Evolutionary conservation across 2,797 vertebrate genomes (phyloP).

Genomic region (Rhinogobio ventralis): DNA sequence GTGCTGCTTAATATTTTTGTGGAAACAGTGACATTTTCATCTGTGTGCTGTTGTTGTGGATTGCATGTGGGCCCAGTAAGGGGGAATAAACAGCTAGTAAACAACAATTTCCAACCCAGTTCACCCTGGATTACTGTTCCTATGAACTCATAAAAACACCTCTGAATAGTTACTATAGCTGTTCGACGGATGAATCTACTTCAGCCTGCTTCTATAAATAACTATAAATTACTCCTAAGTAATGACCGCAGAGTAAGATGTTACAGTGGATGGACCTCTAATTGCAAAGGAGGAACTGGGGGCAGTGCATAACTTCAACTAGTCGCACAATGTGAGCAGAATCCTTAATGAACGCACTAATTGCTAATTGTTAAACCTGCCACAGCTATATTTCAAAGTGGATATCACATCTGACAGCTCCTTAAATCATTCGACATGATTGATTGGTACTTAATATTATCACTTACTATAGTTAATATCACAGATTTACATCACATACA

Average conservation of each 20-base stretch:
- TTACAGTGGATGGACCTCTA: slow-evolving; percentile 44
- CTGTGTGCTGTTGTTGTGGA: not conserved
- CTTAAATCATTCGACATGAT: slow-evolving; percentile 2
- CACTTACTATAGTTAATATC: slow-evolving; percentile 1
- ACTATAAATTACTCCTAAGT: slow-evolving; percentile 48
- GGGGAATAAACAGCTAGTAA: not conserved
- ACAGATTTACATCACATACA: slow-evolving; percentile 6
- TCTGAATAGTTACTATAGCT: slow-evolving; percentile 13
- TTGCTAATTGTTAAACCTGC: slow-evolving; percentile 19
- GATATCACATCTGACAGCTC: slow-evolving; percentile 44
- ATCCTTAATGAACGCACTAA: slow-evolving; percentile 33
- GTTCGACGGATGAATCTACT: slow-evolving; percentile 18
- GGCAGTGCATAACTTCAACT: slow-evolving; percentile 38
- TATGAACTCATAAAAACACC: slow-evolving; percentile 33
- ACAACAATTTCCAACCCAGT: slow-evolving; percentile 9
- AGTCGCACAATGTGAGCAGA: not conserved
- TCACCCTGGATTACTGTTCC: slow-evolving; percentile 26
- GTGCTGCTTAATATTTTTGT: too few species aligned
- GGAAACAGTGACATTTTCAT: not conserved
- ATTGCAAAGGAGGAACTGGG: slow-evolving; percentile 53
- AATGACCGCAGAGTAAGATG: slow-evolving; percentile 49
- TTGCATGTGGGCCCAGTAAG: not conserved
- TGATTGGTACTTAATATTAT: slow-evolving; percentile 19
- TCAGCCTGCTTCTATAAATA: slow-evolving; percentile 55
- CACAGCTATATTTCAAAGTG: slow-evolving; percentile 42